phyloP scores from a whole-genome alignment of 1,140 invertebrate species.

The Brachionus koreanus region DNA sequence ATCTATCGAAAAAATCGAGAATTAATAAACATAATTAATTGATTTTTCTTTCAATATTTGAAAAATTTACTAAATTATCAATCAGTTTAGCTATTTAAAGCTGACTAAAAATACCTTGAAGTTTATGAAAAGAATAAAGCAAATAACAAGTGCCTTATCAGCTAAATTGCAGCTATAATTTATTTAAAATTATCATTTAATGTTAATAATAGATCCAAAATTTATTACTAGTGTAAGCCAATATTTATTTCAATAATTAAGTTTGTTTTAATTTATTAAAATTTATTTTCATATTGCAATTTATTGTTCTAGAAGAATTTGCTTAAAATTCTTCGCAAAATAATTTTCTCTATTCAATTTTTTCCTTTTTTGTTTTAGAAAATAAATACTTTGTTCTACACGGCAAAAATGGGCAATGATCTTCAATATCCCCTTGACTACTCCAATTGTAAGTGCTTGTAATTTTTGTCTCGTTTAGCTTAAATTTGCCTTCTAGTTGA shows the following conservation, averaged over 20 bases:
- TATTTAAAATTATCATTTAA: not conserved
- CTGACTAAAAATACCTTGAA: not conserved
- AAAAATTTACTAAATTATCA: not conserved
- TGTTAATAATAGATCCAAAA: not conserved
- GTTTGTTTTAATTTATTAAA: constrained; percentile 4
- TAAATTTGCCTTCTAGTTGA: constrained; percentile 64
- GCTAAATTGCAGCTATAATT: not conserved
- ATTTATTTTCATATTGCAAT: constrained; percentile 19
- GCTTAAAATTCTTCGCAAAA: not conserved
- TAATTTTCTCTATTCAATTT: not conserved
- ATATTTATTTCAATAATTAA: not conserved
- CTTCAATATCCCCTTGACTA: constrained; percentile 29
- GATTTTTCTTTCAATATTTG: not conserved
- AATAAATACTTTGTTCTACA: not conserved
- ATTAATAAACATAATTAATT: constrained; percentile 7
- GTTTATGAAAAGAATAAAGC: not conserved
- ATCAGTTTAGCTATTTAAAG: not conserved
- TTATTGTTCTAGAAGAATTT: not conserved
- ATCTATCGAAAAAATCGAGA: not conserved
- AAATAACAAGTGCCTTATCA: not conserved
- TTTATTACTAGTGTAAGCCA: not conserved
- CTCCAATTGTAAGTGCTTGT: not conserved
- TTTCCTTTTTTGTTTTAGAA: not conserved
- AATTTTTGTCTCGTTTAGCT: not conserved
- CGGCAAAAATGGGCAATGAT: constrained; percentile 34